These are phyloP conservation scores for Luffia ferchaultella DNA, from an alignment of 2,888 invertebrate genomes.

Conservation along the genomic window DNA sequence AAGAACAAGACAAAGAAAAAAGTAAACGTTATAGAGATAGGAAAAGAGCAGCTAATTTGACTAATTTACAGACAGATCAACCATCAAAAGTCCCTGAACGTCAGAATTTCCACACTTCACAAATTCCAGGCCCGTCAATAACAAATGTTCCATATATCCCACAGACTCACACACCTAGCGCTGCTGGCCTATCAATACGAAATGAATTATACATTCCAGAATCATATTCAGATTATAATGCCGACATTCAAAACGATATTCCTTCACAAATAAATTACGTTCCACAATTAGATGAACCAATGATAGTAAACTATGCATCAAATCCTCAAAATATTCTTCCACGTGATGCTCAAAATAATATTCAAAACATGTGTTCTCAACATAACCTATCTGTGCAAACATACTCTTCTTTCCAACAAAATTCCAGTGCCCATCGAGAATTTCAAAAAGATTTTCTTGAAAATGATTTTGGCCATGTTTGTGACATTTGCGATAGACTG, in stretches of 20 bases:
- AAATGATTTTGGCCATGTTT: constrained; percentile 13
- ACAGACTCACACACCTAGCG: constrained; percentile 7
- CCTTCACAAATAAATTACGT: constrained; percentile 7
- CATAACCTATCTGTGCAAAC: constrained; percentile 8
- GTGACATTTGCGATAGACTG: constrained; percentile 13
- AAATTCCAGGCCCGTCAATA: constrained; percentile 9
- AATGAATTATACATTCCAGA: constrained; percentile 6
- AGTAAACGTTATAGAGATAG: constrained; percentile 9
- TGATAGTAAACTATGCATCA: constrained; percentile 9
- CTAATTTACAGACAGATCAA: constrained; percentile 8
- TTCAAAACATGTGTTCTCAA: constrained; percentile 10
- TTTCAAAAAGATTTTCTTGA: constrained; percentile 8
- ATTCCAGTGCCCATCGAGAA: constrained; percentile 7
- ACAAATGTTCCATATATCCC: constrained; percentile 11
- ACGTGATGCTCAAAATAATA: constrained; percentile 4
- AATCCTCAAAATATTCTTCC: constrained; percentile 5
- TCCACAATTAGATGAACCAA: constrained; percentile 10
- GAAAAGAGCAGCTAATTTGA: constrained; percentile 9
- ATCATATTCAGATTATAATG: constrained; percentile 8
- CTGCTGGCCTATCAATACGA: constrained; percentile 5
- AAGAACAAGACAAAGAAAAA: constrained; percentile 10
- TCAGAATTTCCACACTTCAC: constrained; percentile 5
- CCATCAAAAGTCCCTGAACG: neutral
- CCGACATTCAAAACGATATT: constrained; percentile 6
- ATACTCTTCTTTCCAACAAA: constrained; percentile 8